Evolutionary conservation across 2,888 invertebrate genomes (phyloP).

Genomic region (Homarus gammarus): DNA sequence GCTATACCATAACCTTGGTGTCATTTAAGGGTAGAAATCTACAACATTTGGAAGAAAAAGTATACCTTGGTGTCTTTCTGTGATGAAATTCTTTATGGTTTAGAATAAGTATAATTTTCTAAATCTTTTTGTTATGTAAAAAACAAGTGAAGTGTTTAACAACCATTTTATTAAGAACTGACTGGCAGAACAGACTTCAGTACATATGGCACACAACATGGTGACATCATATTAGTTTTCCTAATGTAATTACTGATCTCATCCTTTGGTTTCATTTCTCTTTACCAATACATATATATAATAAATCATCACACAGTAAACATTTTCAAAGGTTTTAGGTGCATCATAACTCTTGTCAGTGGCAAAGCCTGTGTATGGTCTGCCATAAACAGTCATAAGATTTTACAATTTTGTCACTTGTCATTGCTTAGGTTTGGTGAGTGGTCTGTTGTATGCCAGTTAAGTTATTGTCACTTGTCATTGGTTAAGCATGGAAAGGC

Average conservation of each 20-base stretch:
- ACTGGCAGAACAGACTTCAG: conserved; percentile 70
- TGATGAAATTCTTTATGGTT: not conserved
- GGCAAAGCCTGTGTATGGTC: conserved; percentile 36
- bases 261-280: conserved; percentile 48
- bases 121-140: too few species aligned
- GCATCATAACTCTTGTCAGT: not conserved
- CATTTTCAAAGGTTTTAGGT: conserved; percentile 32
- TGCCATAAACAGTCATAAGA: conserved; percentile 27
- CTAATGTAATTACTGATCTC: conserved; percentile 60
- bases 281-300: conserved; percentile 43
- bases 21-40: too few species aligned
- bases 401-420: conserved; percentile 27
- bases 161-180: conserved; percentile 71
- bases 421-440: conserved; percentile 33
- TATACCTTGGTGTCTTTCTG: too few species aligned
- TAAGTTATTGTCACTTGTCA: conserved; percentile 4
- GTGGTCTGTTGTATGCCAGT: conserved; percentile 17
- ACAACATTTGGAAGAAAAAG: too few species aligned
- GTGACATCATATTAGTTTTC: conserved; percentile 62
- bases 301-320: conserved; percentile 40
- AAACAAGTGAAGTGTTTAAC: conserved; percentile 45
- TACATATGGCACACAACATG: conserved; percentile 69
- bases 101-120: too few species aligned
- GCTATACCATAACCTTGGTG: too few species aligned
- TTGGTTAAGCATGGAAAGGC: conserved; percentile 4